Evolutionary conservation across 2,113 vertebrate species (phyloP).

Genomic region (Xiphophorus hellerii): DNA sequence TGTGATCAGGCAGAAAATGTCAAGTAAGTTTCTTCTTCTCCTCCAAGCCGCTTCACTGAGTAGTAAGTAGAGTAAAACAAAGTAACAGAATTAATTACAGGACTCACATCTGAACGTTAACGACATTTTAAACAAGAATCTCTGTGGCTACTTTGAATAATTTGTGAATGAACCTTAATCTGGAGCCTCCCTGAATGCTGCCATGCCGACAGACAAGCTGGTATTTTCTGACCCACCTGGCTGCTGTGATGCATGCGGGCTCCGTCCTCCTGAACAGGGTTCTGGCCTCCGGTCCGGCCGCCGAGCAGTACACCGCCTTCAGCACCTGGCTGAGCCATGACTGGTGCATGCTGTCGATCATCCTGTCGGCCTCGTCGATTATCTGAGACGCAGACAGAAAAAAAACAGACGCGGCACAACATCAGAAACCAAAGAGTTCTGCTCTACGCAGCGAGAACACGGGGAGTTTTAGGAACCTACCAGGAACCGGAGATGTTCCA

Average conservation of each 20-base stretch:
- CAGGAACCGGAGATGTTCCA: constrained; percentile 90
- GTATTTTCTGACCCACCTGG: constrained; percentile 78
- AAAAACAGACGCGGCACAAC: not conserved
- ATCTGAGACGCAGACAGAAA: constrained; percentile 76
- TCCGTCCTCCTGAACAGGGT: constrained; percentile 80
- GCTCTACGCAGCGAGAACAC: accelerated
- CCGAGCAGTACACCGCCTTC: constrained; percentile 80
- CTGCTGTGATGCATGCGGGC: constrained; percentile 81
- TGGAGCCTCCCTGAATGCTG: not conserved
- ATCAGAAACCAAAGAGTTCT: not conserved
- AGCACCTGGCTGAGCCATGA: constrained; percentile 89
- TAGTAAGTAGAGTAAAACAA: too few species aligned
- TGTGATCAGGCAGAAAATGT: too few species aligned
- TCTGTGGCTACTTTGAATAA: too few species aligned
- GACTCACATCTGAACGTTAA: too few species aligned
- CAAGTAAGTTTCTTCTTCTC: too few species aligned
- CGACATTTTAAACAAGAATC: too few species aligned
- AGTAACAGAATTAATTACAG: too few species aligned
- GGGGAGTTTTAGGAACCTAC: constrained; percentile 71
- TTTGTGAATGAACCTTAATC: too few species aligned
- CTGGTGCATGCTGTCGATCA: constrained; percentile 97
- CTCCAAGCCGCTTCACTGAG: too few species aligned
- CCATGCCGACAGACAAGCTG: too few species aligned
- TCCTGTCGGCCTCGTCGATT: constrained; percentile 93
- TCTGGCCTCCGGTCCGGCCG: constrained; percentile 7